Evolutionary conservation across 2,113 vertebrate genomes (phyloP).

Genomic region (Acinonyx jubatus): DNA sequence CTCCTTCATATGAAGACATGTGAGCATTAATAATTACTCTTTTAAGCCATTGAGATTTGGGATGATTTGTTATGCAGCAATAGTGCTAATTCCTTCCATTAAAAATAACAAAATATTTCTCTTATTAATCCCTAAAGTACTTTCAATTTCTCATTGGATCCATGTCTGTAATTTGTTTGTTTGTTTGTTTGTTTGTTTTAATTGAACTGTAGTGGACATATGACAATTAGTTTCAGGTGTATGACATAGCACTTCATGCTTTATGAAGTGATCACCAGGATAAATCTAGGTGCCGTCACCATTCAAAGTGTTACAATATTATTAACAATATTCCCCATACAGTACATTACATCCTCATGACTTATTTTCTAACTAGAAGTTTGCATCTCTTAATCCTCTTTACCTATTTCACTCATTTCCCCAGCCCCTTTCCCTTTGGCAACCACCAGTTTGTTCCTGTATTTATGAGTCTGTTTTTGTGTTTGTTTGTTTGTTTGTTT

Average conservation of each 20-base stretch:
- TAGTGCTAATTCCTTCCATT: background rate
- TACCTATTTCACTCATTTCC: background rate
- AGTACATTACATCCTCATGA: background rate
- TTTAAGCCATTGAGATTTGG: background rate
- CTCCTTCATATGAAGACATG: background rate
- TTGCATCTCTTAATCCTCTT: background rate
- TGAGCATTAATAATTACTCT: background rate
- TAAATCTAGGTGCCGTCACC: background rate
- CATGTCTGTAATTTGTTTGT: background rate
- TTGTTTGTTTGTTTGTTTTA: background rate
- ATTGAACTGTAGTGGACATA: background rate
- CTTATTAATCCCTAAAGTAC: background rate
- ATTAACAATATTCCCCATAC: background rate
- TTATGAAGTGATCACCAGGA: background rate
- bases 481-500: background rate
- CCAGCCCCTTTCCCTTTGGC: background rate
- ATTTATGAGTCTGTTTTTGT: background rate
- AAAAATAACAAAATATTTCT: background rate
- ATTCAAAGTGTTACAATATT: background rate
- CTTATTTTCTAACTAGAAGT: background rate
- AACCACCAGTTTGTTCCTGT: background rate
- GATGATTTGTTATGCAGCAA: background rate
- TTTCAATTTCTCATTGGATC: background rate
- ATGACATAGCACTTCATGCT: background rate
- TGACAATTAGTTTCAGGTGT: background rate